Evolutionary conservation across 2,113 vertebrate genomes (phyloP).

Genomic region (Muntiacus muntjak): DNA sequence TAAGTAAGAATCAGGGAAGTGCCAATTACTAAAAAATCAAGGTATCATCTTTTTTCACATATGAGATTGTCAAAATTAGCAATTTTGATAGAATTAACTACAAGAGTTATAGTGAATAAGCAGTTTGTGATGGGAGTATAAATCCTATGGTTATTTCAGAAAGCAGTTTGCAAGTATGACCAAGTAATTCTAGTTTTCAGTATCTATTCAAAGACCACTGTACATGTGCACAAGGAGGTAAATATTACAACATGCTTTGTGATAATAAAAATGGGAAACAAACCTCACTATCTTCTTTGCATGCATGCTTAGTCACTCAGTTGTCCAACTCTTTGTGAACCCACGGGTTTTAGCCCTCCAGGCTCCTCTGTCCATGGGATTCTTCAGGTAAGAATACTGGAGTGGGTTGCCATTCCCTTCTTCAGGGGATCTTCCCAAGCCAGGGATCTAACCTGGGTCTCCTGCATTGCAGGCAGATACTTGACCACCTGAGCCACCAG

Average conservation of each 20-base stretch:
- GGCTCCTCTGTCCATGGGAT: background rate
- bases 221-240: background rate
- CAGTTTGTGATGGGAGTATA: background rate
- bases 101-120: background rate
- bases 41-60: background rate
- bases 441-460: background rate
- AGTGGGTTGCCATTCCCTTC: background rate
- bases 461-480: background rate
- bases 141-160: background rate
- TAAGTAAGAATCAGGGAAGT: background rate
- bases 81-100: background rate
- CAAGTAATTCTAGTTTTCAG: background rate
- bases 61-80: background rate
- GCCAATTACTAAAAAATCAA: background rate
- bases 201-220: background rate
- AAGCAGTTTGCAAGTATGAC: background rate
- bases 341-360: background rate
- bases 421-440: background rate
- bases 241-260: background rate
- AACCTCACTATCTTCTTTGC: background rate
- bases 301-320: background rate
- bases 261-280: background rate
- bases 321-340: background rate
- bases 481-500: background rate
- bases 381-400: background rate